Conservation (phyloP, 2,888 invertebrate genomes). For the Cheilosia pagana region DNA sequence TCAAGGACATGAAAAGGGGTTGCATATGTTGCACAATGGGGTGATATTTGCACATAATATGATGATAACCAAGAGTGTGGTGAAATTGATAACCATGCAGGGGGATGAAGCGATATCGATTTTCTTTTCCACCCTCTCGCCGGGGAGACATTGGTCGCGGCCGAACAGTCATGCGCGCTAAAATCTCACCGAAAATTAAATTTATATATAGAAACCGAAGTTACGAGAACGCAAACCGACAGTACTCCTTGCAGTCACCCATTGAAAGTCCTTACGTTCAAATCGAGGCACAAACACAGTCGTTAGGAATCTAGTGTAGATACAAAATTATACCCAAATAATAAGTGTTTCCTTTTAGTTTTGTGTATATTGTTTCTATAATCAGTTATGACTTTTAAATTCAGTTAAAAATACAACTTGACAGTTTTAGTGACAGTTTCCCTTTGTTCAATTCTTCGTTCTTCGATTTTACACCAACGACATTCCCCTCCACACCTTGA, state of each 20-base stretch:
- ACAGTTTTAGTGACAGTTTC: not conserved
- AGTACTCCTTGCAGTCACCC: constrained; percentile 62
- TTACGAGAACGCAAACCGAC: constrained; percentile 47
- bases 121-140: constrained; percentile 40
- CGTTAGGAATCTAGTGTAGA: constrained; percentile 56
- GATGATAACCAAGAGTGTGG: constrained; percentile 27
- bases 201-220: constrained; percentile 38
- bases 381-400: not conserved
- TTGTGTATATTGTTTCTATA: not conserved
- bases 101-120: constrained; percentile 56
- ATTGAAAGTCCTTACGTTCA: constrained; percentile 51
- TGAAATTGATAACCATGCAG: constrained; percentile 35
- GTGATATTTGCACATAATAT: constrained; percentile 7
- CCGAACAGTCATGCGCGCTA: constrained; percentile 43
- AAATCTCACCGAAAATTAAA: constrained; percentile 10
- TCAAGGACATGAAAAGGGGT: constrained; percentile 19
- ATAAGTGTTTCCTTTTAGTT: not conserved
- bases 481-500: not conserved
- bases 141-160: not conserved
- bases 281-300: constrained; percentile 3
- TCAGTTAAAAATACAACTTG: too few relatives aligned
- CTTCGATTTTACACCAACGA: not conserved
- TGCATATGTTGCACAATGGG: constrained; percentile 33
- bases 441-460: not conserved
- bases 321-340: constrained; percentile 15